Base-by-base conservation (phyloP, 2,797 vertebrate species). In the Gadopsis bispinosus region DNA sequence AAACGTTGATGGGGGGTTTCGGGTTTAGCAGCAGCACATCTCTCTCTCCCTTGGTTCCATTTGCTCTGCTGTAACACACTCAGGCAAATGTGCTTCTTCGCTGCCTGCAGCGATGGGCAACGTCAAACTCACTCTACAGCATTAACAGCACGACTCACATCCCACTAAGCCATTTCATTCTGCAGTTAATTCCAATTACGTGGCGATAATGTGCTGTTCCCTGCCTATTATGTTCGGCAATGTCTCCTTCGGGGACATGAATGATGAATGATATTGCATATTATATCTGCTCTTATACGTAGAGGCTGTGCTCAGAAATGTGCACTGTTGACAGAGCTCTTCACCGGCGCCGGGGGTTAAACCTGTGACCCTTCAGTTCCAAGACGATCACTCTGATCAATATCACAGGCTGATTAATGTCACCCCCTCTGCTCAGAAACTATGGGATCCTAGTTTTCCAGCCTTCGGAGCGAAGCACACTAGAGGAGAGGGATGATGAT, bases 341-440 rank as follows among this genome's bases (percentile, higher is more conserved):
- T 70, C 39, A 37, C 1, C 20, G 6, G 13, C 2, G 62, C 39
- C 31, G 55, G 60, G 60, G 43, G 41, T 78, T 75, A 79, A 67
- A 84, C 51, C 47, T 56, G 45, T 69, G 67, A 85, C 77, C 69
- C 68, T 53, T 60, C 13, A 20, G 19, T 29, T 58, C 50, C 12
- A 43, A 65, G 43, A 29, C 26, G 77, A 22, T 78, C 51, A 5
- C 33, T 79, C 3, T 61, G 53, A 79, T 77, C 33, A 70, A 51
- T 50, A 26, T 33, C 58, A 29, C 3, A 6, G 29, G 26, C 53
- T 61, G 60, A 88, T 67, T 71, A 65, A 65, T 63, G 60, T 69
- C 58, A 43, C 1, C 45, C 45, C 3, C 7, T 29, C 16, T 31
- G 66, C 72, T 67, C 29, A 61, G 7, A 51, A 60, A 53, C 16